These are phyloP conservation scores for Myiozetetes cayanensis DNA, from an alignment of 2,113 vertebrate genomes.

Conservation along the genomic window DNA sequence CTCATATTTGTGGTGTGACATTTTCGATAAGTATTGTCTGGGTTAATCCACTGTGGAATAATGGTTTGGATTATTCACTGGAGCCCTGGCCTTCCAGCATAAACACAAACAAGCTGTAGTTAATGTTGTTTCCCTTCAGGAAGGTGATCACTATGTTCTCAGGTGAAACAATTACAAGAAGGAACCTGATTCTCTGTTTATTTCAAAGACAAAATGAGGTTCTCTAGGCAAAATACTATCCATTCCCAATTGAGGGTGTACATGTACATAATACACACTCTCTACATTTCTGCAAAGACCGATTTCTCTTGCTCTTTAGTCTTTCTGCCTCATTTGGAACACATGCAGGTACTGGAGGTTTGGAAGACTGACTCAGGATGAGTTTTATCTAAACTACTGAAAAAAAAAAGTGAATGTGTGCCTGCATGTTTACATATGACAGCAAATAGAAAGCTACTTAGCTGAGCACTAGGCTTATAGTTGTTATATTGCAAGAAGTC, in stretches of 20 bases:
- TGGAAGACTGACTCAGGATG: background rate
- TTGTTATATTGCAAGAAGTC: background rate
- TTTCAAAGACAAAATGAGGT: background rate
- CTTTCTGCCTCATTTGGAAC: background rate
- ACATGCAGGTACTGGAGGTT: background rate
- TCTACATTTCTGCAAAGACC: background rate
- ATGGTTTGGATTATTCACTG: slow-evolving; percentile 17
- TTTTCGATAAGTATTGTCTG: slow-evolving; percentile 30
- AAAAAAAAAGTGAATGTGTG: background rate
- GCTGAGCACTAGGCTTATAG: background rate
- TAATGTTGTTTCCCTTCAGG: background rate
- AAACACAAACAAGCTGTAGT: background rate
- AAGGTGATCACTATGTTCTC: background rate
- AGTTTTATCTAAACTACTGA: background rate
- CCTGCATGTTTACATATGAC: background rate
- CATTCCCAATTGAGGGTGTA: background rate
- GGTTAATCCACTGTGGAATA: slow-evolving; percentile 24
- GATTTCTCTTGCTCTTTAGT: background rate
- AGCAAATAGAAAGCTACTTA: background rate
- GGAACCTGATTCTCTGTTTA: background rate
- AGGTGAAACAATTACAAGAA: background rate
- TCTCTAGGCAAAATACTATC: background rate
- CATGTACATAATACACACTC: background rate
- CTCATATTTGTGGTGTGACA: background rate
- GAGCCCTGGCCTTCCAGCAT: background rate